phyloP scores from a whole-genome alignment of 92 coral and sea anemone species.

The Muricea muricata region DNA sequence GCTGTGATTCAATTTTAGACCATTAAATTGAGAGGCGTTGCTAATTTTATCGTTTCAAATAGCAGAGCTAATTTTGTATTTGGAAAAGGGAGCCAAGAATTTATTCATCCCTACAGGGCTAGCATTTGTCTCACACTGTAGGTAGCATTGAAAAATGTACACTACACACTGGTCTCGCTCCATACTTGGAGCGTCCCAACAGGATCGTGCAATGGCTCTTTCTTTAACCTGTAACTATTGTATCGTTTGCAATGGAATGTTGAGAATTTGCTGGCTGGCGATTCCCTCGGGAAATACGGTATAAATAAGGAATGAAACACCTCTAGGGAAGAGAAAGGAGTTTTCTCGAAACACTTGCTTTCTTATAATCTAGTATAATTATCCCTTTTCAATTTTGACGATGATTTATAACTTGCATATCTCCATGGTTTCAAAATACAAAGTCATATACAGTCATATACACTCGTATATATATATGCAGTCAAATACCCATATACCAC shows the following conservation, averaged over 20 bases:
- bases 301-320: not conserved
- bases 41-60: not conserved
- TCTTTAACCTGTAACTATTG: conserved; percentile 11
- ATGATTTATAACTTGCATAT: not conserved
- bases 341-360: not conserved
- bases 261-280: not conserved
- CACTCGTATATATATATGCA: too few relatives aligned
- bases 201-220: not conserved
- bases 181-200: conserved; percentile 15
- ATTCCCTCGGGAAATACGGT: not conserved
- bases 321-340: not conserved
- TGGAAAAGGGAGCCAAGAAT: not conserved
- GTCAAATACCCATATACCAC: too few relatives aligned
- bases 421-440: not conserved
- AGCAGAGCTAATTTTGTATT: not conserved
- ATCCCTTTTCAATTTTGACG: not conserved
- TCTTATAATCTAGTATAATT: not conserved
- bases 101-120: not conserved
- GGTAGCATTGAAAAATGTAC: not conserved
- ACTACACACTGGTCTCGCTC: not conserved
- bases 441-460: too few relatives aligned
- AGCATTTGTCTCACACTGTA: not conserved
- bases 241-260: conserved; percentile 9
- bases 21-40: not conserved
- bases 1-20: not conserved